Percentiles rank a stretch among this genome's conserved stretches.
Evolutionary conservation across 1,140 invertebrate species (phyloP).

Genomic region (Drosophila pachea): DNA sequence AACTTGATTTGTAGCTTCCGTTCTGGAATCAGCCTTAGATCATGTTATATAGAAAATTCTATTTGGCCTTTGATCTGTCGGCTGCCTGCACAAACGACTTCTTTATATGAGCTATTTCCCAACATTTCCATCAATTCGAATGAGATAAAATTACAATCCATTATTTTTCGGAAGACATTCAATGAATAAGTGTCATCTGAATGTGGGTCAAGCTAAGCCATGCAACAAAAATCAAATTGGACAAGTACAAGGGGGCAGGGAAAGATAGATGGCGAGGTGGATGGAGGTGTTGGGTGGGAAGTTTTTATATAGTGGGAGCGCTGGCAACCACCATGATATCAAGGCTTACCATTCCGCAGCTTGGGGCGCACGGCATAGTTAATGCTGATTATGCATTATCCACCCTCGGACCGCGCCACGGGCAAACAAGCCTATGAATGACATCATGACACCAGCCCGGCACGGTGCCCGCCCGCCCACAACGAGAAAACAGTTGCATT

Average conservation of each 20-base stretch:
- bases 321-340: constrained; percentile 46
- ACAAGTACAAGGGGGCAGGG: constrained; percentile 3
- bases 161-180: not conserved
- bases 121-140: not conserved
- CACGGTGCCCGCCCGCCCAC: constrained; percentile 14
- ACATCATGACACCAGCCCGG: constrained; percentile 59
- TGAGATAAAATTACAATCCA: not conserved
- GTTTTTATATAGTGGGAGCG: not conserved
- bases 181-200: not conserved
- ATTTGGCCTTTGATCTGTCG: too few relatives aligned
- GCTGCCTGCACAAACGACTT: not conserved
- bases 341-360: constrained; percentile 31
- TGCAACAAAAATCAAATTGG: constrained; percentile 33
- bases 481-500: constrained; percentile 63
- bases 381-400: constrained; percentile 63
- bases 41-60: too few relatives aligned
- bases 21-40: not conserved
- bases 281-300: too few relatives aligned
- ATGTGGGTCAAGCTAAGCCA: constrained; percentile 45
- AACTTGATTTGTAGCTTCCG: constrained; percentile 40
- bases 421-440: constrained; percentile 42
- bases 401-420: constrained; percentile 39
- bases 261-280: not conserved
- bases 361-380: constrained; percentile 47
- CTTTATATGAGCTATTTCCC: not conserved